Evolutionary conservation across 1,140 invertebrate species (phyloP), one percentile per base, ranked within the genome.

Genomic region (Pentalonia nigronervosa): DNA sequence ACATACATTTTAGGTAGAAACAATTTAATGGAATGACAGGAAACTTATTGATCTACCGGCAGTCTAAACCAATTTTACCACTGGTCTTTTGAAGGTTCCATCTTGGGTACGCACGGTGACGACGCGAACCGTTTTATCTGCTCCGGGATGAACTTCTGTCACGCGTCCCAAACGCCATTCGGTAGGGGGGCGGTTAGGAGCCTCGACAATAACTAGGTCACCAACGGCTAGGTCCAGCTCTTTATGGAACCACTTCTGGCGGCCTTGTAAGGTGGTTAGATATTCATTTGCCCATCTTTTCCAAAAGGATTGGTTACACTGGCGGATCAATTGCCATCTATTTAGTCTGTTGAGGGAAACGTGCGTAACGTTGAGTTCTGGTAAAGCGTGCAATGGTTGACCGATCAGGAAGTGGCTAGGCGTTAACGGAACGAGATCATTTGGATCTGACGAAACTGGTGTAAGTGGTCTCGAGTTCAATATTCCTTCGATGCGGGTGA

Each of bases 401-500:
- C 56, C 90, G 67, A 76, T 91, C 34, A 91, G 76, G 6, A 91
- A 91, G 17, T 91, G n/a, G n/a, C 90, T 34, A 3, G 90, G 90
- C n/a, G 56, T 91, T 23, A 91, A 47, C 45, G 25, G n/a, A 41
- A n/a, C n/a, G n/a, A 91, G 25, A 11, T 91, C 17, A 36, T 76
- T 81, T 17, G n/a, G 30, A 81, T 34, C n/a, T 17, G 60, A 30
- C 0, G 60, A 67, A 11, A 11, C 41, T 0, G n/a, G 23, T 20
- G 50, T 91, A 17, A 91, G 23, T 6, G 50, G 90, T 2, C 90
- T 0, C 0, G 90, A 91, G 14, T 91, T 91, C 0, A 88, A 53
- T 23, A 88, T 88, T 14, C 87, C 87, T 53, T 88, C 36, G 14
- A 88, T 23, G 45, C 41, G 45, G 30, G 25, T 48, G 23, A 45